phyloP scores from a whole-genome alignment of 2,113 vertebrate genomes.

The Beaufortia kweichowensis region DNA sequence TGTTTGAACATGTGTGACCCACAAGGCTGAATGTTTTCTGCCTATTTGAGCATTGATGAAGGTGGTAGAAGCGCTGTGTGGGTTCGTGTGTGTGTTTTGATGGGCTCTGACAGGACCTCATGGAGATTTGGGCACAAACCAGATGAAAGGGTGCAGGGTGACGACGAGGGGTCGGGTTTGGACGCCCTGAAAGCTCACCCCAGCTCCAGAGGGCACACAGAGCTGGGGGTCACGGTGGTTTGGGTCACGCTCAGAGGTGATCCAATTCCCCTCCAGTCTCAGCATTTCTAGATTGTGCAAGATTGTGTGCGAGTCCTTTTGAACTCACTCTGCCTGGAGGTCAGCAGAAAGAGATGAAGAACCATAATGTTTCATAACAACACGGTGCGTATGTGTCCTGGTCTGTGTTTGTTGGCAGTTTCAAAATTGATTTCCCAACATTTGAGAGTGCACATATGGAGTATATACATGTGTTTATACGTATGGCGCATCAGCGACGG shows the following conservation, averaged over 20 bases:
- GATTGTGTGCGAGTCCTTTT: conserved; percentile 76
- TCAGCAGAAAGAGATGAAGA: conserved; percentile 72
- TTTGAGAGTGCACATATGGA: conserved; percentile 1
- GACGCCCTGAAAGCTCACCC: conserved; percentile 57
- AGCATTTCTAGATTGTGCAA: conserved; percentile 68
- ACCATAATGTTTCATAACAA: conserved; percentile 56
- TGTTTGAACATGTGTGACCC: not conserved
- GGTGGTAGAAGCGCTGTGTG: not conserved
- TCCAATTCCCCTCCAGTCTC: conserved; percentile 73
- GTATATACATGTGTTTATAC: conserved; percentile 15
- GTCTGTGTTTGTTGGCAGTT: conserved; percentile 43
- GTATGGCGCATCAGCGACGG: conserved; percentile 35
- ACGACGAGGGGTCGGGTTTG: conserved; percentile 66
- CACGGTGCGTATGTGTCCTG: conserved; percentile 51
- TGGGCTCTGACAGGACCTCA: conserved; percentile 36
- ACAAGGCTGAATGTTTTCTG: conserved; percentile 18
- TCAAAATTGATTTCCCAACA: conserved; percentile 9
- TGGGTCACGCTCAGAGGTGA: conserved; percentile 75
- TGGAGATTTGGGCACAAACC: conserved; percentile 46
- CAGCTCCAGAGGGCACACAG: conserved; percentile 64
- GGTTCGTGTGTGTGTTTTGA: conserved; percentile 36
- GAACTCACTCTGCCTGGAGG: conserved; percentile 67
- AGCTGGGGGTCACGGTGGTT: conserved; percentile 58
- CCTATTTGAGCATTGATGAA: conserved; percentile 2
- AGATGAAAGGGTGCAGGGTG: conserved; percentile 45